Conservation (phyloP, 2,888 invertebrate species). For the Drosophila demipolita region DNA sequence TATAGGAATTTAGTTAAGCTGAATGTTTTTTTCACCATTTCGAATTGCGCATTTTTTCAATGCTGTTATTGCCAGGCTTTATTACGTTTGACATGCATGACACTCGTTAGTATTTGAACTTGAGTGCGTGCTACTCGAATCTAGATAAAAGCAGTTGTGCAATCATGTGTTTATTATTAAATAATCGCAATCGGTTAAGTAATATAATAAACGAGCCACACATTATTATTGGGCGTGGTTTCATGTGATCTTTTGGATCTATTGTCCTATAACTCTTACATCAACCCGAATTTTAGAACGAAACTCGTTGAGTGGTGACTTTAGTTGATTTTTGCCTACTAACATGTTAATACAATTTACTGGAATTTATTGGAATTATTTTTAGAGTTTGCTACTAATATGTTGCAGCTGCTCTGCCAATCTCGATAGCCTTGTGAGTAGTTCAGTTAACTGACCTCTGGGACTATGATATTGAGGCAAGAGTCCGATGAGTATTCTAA, state of each 20-base stretch:
- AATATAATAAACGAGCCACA: conserved; percentile 1
- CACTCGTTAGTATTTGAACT: conserved; percentile 31
- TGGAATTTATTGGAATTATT: too few relatives aligned
- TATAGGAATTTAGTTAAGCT: conserved; percentile 6
- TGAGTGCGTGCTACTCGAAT: conserved; percentile 28
- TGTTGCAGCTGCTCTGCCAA: background rate
- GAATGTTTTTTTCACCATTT: conserved; percentile 9
- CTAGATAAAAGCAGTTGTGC: conserved; percentile 3
- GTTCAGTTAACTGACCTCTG: background rate
- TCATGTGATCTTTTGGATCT: background rate
- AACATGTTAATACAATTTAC: too few relatives aligned
- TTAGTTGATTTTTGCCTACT: background rate
- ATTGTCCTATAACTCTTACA: background rate
- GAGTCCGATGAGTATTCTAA: background rate
- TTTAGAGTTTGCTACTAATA: background rate
- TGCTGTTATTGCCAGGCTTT: conserved; percentile 34
- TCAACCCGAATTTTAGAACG: background rate
- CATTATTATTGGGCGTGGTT: background rate
- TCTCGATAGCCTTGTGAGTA: background rate
- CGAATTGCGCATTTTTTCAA: conserved; percentile 41
- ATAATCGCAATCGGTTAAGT: conserved; percentile 16
- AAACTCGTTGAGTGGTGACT: background rate
- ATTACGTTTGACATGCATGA: conserved; percentile 56
- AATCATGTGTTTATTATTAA: conserved; percentile 21
- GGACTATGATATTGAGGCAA: background rate